These are phyloP conservation scores for Parelbella ahira DNA, from an alignment of 2,888 invertebrate genomes.

Conservation along the genomic window DNA sequence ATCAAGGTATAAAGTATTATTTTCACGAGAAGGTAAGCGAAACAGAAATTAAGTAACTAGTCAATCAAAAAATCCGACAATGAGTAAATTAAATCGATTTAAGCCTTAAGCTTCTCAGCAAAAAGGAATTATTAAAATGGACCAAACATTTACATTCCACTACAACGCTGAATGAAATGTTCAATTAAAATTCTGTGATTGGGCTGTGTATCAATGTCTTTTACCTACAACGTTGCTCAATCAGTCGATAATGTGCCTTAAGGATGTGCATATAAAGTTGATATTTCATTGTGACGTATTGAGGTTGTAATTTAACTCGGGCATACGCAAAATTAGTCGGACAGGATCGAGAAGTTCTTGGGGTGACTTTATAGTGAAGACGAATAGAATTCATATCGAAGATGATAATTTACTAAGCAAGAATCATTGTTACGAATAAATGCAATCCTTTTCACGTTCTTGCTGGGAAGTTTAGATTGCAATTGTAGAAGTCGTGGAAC, in stretches of 20 bases:
- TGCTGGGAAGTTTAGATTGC: no score
- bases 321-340: conserved; percentile 14
- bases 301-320: conserved; percentile 6
- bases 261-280: not conserved
- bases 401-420: no score
- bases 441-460: no score
- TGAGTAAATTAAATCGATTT: conserved; percentile 3
- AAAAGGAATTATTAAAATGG: conserved; percentile 12
- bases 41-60: no score
- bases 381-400: no score
- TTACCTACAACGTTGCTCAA: conserved; percentile 10
- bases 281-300: not conserved
- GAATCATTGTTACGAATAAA: no score
- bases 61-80: conserved; percentile 7
- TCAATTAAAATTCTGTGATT: conserved; percentile 37
- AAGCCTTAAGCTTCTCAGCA: not conserved
- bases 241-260: not conserved
- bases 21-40: no score
- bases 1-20: no score
- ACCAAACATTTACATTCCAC: conserved; percentile 15
- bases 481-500: no score
- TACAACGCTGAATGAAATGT: conserved; percentile 28
- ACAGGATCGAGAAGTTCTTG: conserved; percentile 1
- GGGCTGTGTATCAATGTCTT: conserved; percentile 35
- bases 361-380: not conserved